Evolutionary conservation across 2,113 vertebrate species (phyloP).

Genomic region (Phylloscopus trochilus): DNA sequence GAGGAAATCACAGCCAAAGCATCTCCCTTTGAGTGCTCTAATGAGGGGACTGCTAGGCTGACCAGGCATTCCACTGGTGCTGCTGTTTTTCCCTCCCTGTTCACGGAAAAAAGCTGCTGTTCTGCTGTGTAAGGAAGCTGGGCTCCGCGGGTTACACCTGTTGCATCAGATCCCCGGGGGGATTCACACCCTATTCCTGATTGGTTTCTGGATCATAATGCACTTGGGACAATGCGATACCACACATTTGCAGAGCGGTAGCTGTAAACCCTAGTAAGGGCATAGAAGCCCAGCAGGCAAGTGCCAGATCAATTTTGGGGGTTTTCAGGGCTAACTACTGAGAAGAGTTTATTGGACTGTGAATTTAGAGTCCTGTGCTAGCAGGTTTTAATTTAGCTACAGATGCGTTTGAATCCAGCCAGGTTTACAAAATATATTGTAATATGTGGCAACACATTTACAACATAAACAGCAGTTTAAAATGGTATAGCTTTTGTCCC

Average conservation of each 20-base stretch:
- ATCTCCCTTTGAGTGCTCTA: not conserved
- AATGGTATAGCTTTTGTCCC: not conserved
- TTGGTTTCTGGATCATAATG: not conserved
- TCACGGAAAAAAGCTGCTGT: not conserved
- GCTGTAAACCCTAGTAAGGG: not conserved
- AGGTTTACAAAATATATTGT: not conserved
- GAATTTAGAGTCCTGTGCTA: not conserved
- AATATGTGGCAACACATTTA: not conserved
- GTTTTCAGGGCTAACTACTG: not conserved
- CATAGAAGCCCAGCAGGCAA: not conserved
- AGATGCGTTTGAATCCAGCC: not conserved
- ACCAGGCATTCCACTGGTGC: not conserved
- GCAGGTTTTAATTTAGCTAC: not conserved
- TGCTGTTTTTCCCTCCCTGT: not conserved
- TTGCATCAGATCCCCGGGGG: not conserved
- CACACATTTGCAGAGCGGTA: not conserved
- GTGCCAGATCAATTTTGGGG: not conserved
- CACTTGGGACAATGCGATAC: not conserved
- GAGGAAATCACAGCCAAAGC: not conserved
- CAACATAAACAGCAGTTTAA: not conserved
- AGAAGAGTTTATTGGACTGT: not conserved
- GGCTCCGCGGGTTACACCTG: accelerated
- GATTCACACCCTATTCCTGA: not conserved
- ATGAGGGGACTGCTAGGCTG: not conserved
- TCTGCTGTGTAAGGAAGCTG: not conserved